Conservation (phyloP, 2,797 vertebrate genomes). For the Phalanger gymnotis region DNA sequence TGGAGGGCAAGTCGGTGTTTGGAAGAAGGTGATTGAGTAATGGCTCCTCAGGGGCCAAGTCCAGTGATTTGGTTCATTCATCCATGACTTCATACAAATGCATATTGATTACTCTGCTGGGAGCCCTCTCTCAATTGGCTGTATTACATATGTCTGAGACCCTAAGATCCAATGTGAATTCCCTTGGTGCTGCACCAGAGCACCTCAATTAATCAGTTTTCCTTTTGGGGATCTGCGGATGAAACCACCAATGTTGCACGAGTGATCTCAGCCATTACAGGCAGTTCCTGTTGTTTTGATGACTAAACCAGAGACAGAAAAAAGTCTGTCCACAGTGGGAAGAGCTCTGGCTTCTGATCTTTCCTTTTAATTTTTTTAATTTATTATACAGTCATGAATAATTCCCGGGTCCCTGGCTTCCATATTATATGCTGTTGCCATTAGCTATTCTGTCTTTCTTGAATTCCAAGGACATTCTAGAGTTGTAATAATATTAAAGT, state of each 20-base stretch:
- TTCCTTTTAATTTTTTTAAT: not conserved
- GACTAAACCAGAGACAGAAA: not conserved
- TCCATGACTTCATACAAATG: slow-evolving; percentile 23
- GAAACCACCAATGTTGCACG: slow-evolving; percentile 36
- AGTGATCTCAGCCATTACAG: not conserved
- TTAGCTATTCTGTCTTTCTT: not conserved
- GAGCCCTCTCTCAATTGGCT: not conserved
- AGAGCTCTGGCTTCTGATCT: slow-evolving; percentile 13
- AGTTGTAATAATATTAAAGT: not conserved
- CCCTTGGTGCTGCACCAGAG: not conserved
- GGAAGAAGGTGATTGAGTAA: slow-evolving; percentile 40
- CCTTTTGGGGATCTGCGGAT: not conserved
- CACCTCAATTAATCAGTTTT: not conserved
- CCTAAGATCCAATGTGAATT: not conserved
- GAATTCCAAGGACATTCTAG: slow-evolving; percentile 9
- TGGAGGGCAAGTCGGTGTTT: slow-evolving; percentile 39
- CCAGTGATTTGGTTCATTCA: slow-evolving; percentile 28
- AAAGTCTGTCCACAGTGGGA: not conserved
- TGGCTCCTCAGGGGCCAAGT: slow-evolving; percentile 23
- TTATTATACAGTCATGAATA: slow-evolving; percentile 31
- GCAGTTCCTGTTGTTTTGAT: not conserved
- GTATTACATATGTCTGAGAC: not conserved
- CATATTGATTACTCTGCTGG: slow-evolving; percentile 18
- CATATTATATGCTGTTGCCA: not conserved
- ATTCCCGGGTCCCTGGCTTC: accelerated